These are phyloP conservation scores for Teleopsis dalmanni DNA, from an alignment of 1,140 invertebrate genomes.

Conservation along the genomic window DNA sequence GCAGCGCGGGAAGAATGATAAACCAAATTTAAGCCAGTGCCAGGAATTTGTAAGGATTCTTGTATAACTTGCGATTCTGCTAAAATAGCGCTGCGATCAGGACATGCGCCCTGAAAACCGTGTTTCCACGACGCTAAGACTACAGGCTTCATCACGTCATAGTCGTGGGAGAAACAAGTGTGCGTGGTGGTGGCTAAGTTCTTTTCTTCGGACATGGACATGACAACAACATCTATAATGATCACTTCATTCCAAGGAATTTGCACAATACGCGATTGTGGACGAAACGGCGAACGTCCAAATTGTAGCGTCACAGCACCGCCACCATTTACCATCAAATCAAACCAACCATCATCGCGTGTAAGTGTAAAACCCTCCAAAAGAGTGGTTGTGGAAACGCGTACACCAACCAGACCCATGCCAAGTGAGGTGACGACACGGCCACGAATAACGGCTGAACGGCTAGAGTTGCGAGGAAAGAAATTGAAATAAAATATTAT, in stretches of 20 bases:
- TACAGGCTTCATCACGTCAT: slow-evolving; percentile 88
- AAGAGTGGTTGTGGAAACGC: slow-evolving; percentile 83
- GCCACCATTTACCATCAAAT: slow-evolving; percentile 93
- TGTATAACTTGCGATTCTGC: slow-evolving; percentile 93
- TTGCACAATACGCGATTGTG: slow-evolving; percentile 83
- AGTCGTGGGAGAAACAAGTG: slow-evolving; percentile 82
- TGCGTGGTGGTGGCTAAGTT: slow-evolving; percentile 51
- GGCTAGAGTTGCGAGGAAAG: slow-evolving; percentile 54
- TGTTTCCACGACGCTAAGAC: slow-evolving; percentile 94
- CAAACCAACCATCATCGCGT: slow-evolving; percentile 87
- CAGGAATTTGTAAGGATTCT: slow-evolving; percentile 87
- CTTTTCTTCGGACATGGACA: slow-evolving; percentile 78
- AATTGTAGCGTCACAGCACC: slow-evolving; percentile 92
- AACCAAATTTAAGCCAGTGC: slow-evolving; percentile 85
- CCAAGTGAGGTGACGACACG: slow-evolving; percentile 83
- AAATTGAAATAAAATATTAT: slow-evolving; percentile 19
- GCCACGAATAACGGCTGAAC: slow-evolving; percentile 91
- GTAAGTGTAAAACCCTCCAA: slow-evolving; percentile 92
- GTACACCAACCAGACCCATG: slow-evolving; percentile 86
- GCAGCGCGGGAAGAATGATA: slow-evolving; percentile 89
- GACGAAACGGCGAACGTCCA: slow-evolving; percentile 83
- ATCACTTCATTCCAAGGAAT: slow-evolving; percentile 96
- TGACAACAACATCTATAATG: slow-evolving; percentile 78
- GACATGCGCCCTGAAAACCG: slow-evolving; percentile 90
- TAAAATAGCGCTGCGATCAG: slow-evolving; percentile 83